Evolutionary conservation across 2,113 vertebrate genomes (phyloP).

Genomic region (Oceanites oceanicus): DNA sequence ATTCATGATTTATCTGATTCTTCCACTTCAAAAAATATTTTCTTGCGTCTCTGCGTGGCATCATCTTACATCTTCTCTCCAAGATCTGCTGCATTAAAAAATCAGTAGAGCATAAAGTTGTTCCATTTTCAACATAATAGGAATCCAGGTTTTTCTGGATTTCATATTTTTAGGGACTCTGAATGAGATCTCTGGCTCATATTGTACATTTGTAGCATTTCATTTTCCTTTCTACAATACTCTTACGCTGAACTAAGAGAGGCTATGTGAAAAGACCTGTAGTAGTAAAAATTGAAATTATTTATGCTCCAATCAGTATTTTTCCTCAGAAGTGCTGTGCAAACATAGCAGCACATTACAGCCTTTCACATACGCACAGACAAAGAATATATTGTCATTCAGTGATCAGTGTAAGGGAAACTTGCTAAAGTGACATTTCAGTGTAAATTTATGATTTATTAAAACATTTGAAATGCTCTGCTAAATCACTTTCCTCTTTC

Average conservation of each 20-base stretch:
- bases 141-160: neutral
- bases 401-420: neutral
- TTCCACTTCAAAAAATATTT: slow-evolving; percentile 57
- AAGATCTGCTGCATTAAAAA: slow-evolving; percentile 47
- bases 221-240: neutral
- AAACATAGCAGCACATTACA: neutral
- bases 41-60: slow-evolving; percentile 36
- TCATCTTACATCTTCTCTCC: slow-evolving; percentile 49
- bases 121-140: slow-evolving; percentile 8
- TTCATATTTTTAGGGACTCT: neutral
- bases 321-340: neutral
- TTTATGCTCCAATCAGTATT: neutral
- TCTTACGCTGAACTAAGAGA: neutral
- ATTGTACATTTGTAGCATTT: neutral
- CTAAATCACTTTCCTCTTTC: neutral
- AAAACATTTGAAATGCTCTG: slow-evolving; percentile 9
- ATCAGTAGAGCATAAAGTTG: slow-evolving; percentile 49
- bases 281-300: neutral
- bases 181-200: neutral
- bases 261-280: neutral
- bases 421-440: neutral
- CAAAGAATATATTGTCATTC: neutral
- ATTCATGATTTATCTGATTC: slow-evolving; percentile 59
- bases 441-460: slow-evolving; percentile 45
- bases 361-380: neutral